Evolutionary conservation across 1,140 invertebrate genomes (phyloP), one percentile per base, ranked within the genome.

Genomic region (Adelges cooleyi): DNA sequence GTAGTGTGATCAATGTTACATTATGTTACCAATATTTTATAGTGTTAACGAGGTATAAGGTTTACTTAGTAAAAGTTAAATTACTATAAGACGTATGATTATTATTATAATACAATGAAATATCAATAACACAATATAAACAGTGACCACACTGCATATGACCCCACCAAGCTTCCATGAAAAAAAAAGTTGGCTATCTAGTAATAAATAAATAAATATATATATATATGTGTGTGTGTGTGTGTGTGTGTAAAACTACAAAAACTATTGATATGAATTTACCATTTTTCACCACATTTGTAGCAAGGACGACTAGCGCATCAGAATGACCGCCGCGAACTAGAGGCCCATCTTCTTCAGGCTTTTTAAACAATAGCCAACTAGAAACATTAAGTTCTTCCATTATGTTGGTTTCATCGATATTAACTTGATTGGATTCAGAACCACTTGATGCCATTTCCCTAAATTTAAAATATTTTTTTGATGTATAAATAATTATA

Each of bases 271-370:
- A 17, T 22, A 65, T 59, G 59, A 44, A 53, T 59, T 69, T 76
- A 86, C 86, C 86, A 80, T 89, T 86, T 81, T 90, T 93, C 72
- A 86, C 88, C 56, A 88, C 87, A 77, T 91, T 90, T 51, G 92
- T 94, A 18, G 94, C 94, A 73, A 93, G 87, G 65, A 96, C 89
- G 66, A 97, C 85, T 23, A 98, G 81, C 2, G 91, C 92, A 76
- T 96, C 92, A 0, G 92, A 84, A 69, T 88, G 82, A 36, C 93
- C 94, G 9, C 92, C 93, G 54, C 90, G 80, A 40, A 96, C 85
- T 69, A 93, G 90, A 0, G 90, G 88, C 8, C 87, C 87, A 67
- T 92, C 89, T 72, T 92, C 89, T 18, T 85, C 82, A 1, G 79
- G 74, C 70, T 87, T 87, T 72, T 89, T 89, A 46, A 86, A 77